phyloP scores from a whole-genome alignment of 2,797 vertebrate genomes.

The Thunnus albacares region DNA sequence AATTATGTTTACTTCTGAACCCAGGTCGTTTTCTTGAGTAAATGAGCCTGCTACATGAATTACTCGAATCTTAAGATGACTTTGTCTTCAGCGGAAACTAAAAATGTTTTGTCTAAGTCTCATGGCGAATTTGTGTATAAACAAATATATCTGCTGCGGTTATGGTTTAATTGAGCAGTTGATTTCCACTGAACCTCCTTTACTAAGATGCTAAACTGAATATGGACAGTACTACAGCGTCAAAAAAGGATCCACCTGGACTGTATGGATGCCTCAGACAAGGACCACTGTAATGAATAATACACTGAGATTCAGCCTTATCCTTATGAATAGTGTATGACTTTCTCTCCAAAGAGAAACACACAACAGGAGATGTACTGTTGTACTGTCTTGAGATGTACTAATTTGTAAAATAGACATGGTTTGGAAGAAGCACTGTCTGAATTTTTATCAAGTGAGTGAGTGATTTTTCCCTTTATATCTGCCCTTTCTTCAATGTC shows the following conservation, averaged over 20 bases:
- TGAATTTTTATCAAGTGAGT: background rate
- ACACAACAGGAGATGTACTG: constrained; percentile 1
- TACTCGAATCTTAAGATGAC: background rate
- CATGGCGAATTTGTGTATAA: background rate
- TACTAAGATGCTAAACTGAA: background rate
- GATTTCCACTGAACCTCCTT: constrained; percentile 1
- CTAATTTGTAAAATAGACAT: constrained; percentile 25
- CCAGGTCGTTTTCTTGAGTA: no score
- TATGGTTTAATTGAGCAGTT: background rate
- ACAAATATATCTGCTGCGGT: background rate
- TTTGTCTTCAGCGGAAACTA: no score
- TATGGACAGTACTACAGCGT: background rate
- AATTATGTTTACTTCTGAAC: background rate
- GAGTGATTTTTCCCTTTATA: background rate
- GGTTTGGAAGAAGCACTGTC: background rate
- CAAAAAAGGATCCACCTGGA: constrained; percentile 24
- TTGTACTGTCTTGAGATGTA: constrained; percentile 26
- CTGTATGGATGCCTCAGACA: constrained; percentile 23
- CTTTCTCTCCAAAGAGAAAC: constrained; percentile 34
- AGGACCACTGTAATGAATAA: constrained; percentile 45
- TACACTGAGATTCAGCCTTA: constrained; percentile 29
- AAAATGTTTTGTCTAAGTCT: background rate
- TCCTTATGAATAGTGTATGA: constrained; percentile 53
- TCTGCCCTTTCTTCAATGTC: background rate
- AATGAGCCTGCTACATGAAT: background rate